phyloP scores from a whole-genome alignment of 2,797 vertebrate species.

The Staurois parvus region DNA sequence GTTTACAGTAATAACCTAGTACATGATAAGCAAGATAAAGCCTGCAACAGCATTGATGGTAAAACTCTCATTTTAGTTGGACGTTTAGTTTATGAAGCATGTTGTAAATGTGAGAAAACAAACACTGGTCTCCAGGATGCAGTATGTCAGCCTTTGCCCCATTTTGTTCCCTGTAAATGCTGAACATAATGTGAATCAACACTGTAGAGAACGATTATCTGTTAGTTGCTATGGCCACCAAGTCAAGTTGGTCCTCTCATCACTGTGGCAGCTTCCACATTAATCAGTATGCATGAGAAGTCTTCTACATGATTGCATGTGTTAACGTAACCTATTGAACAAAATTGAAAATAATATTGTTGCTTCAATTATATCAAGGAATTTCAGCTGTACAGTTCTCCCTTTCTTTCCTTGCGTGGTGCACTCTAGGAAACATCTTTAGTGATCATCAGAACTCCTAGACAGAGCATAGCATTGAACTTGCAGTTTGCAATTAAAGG shows the following conservation, averaged over 20 bases:
- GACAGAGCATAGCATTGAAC: too few species aligned
- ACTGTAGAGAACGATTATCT: conserved; percentile 13
- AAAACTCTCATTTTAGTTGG: neutral
- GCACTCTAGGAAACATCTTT: neutral
- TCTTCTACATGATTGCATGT: neutral
- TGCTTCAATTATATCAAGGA: neutral
- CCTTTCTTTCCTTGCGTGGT: neutral
- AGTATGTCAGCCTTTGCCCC: neutral
- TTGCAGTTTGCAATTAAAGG: too few species aligned
- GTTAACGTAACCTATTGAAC: neutral
- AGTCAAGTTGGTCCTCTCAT: neutral
- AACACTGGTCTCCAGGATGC: conserved; percentile 5
- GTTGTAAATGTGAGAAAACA: neutral
- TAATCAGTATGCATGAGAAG: conserved; percentile 42
- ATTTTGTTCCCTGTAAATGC: neutral
- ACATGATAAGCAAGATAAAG: neutral
- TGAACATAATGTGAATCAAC: conserved; percentile 7
- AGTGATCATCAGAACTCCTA: neutral
- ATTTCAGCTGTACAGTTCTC: neutral
- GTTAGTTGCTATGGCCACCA: conserved; percentile 48
- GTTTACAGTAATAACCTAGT: neutral
- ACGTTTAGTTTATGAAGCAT: neutral
- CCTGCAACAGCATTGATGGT: neutral
- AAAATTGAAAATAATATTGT: neutral
- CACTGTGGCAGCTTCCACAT: neutral